Base-by-base conservation (phyloP, 1,140 invertebrate species). In the Brachionus sp. region DNA sequence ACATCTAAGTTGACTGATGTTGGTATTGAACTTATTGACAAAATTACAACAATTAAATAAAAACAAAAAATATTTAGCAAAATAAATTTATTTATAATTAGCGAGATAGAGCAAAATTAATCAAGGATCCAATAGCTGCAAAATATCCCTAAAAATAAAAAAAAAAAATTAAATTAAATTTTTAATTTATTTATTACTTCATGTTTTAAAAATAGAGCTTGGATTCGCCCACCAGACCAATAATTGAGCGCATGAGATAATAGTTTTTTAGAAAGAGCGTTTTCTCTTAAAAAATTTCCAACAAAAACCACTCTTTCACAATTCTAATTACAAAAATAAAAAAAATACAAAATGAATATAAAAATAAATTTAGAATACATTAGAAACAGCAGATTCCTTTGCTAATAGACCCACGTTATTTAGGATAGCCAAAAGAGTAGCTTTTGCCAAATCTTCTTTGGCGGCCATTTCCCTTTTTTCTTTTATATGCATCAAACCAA, bases 391-490 rank as follows among this genome's bases (percentile, higher is more conserved):
- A 88, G 95, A 98, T 92, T 98, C 96, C 68, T 95, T 90, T 0
- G 96, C 96, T 86, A 99, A 98, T 39, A 96, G 98, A 68, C 96
- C 97, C 87, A 99, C 98, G 89, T 99, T 99, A 89, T 99, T 98
- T 42, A 97, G 98, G 85, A 98, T 97, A n/a, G 96, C 99, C 39
- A 97, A 95, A 35, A 99, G 91, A 0, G 95, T 98, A 0, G 97
- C 95, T 85, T 94, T 92, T 0, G 97, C 97, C 53, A 99, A 90
- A 90, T 99, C 97, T 87, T 94, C 94, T 84, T 92, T 92, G 4
- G 91, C 92, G 0, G 95, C 95, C 37, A 91, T 90, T 13, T 91
- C 91, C 75, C 95, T 91, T 84, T 93, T 93, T 42, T 97, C 95
- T 85, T 92, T 91, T 0, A 92, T 93, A 86, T 94, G 95, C 96